Evolutionary conservation across 2,888 invertebrate species (phyloP).

Genomic region (Flexamia atlantica): DNA sequence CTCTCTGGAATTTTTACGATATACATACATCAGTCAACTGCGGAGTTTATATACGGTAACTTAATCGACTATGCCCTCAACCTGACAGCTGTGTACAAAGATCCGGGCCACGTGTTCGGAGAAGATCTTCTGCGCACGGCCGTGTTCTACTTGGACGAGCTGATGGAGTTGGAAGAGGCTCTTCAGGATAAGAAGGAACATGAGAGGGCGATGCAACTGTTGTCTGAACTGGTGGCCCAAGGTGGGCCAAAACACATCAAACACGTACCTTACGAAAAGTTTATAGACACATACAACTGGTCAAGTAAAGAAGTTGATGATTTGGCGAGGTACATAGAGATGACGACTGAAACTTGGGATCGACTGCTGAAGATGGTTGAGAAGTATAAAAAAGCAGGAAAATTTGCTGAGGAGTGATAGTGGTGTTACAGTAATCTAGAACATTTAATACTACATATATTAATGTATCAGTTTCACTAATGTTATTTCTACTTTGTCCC

Average conservation of each 20-base stretch:
- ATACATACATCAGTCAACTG: neutral
- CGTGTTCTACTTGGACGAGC: conserved; percentile 41
- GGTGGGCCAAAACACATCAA: conserved; percentile 39
- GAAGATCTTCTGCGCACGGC: conserved; percentile 32
- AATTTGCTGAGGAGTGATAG: neutral
- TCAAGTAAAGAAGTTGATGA: conserved; percentile 41
- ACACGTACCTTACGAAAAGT: conserved; percentile 10
- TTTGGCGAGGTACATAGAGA: conserved; percentile 24
- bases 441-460: too few relatives aligned
- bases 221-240: neutral
- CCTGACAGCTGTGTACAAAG: conserved; percentile 36
- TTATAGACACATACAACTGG: conserved; percentile 54
- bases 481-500: too few relatives aligned
- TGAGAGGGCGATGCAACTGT: neutral
- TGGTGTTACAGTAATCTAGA: too few relatives aligned
- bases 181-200: conserved; percentile 30
- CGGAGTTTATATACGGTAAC: conserved; percentile 45
- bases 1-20: neutral
- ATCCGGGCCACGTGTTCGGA: conserved; percentile 35
- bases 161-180: conserved; percentile 53
- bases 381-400: conserved; percentile 6
- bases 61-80: conserved; percentile 34
- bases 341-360: conserved; percentile 21
- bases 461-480: too few relatives aligned
- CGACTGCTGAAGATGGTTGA: conserved; percentile 25